A percentile compares a stretch with the other conserved stretches of the same genome.
Evolutionary conservation across 2,888 invertebrate genomes (phyloP).

Genomic region (Ceraclea dissimilis): DNA sequence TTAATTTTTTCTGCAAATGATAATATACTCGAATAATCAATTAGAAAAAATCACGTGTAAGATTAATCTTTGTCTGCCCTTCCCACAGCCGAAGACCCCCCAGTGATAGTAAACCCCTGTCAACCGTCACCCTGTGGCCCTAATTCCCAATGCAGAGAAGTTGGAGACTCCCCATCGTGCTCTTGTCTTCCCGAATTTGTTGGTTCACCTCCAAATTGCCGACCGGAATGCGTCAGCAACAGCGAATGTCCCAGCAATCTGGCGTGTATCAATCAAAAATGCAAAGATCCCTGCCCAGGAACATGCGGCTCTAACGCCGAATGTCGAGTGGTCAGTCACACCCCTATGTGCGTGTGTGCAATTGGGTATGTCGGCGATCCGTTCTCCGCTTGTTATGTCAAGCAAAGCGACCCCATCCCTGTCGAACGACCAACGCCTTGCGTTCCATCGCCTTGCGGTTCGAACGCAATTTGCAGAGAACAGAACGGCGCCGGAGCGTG

Average conservation of each 20-base stretch:
- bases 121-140: slow-evolving; percentile 61
- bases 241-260: slow-evolving; percentile 60
- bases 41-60: too few relatives aligned
- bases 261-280: slow-evolving; percentile 66
- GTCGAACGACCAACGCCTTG: slow-evolving; percentile 52
- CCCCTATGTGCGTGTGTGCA: slow-evolving; percentile 60
- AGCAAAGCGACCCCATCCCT: slow-evolving; percentile 31
- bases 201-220: slow-evolving; percentile 63
- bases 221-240: slow-evolving; percentile 67
- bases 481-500: slow-evolving; percentile 65
- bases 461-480: slow-evolving; percentile 63
- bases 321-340: slow-evolving; percentile 67
- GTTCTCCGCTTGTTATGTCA: slow-evolving; percentile 52
- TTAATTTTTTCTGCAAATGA: neutral
- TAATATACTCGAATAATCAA: neutral
- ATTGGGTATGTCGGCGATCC: slow-evolving; percentile 65
- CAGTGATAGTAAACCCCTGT: slow-evolving; percentile 51
- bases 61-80: neutral
- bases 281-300: slow-evolving; percentile 64
- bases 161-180: slow-evolving; percentile 59
- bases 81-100: slow-evolving; percentile 36
- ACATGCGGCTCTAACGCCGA: slow-evolving; percentile 63
- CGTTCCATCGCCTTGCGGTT: slow-evolving; percentile 63
- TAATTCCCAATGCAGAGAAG: slow-evolving; percentile 54
- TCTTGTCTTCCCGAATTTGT: slow-evolving; percentile 60